Evolutionary conservation across 2,888 invertebrate species (phyloP), one percentile per base, ranked within the genome.

Genomic region (Pelosia muscerda): DNA sequence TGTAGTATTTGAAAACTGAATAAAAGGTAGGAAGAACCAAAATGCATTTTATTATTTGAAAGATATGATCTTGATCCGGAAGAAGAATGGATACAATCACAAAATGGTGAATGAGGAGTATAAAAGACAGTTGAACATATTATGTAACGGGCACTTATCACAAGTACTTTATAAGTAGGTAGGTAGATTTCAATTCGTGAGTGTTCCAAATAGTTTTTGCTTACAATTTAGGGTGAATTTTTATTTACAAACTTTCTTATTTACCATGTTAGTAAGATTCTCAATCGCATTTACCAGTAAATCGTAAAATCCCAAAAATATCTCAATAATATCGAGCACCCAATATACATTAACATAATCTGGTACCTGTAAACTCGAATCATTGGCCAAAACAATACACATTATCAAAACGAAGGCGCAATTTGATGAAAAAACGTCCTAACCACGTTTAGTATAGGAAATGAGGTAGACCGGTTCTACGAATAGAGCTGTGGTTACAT

Each of bases 401-500:
- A 74, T 73, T 75, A 74, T 66, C 58, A 59, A 68, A 68, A 63
- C 69, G 56, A 69, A 74, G 69, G 72, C 75, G 63, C 68, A 75
- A 75, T 71, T 71, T 73, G 53, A 49, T 25, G 75, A 76, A 78
- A 55, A 59, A 77, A 81, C 81, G 77, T 75, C 76, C 71, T 74
- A 86, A 84, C 84, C 81, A 84, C 82, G 72, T 76, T 84, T 82
- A 86, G 82, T 72, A 82, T 82, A 85, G 83, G 85, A 85, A 90
- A 87, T 79, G 82, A 87, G 83, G 81, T 75, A 81, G 83, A 86
- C 81, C 78, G 80, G 81, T 90, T 89, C 90, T 80, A 79, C 77
- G 89, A 89, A 88, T 82, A 79, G 84, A 81, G 81, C 79, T 81
- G 84, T 75, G 78, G 78, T 84, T 86, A 86, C 86, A 86, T 85